A percentile compares a stretch with the other conserved stretches of the same genome.
phyloP scores from a whole-genome alignment of 2,888 invertebrate genomes.

The Caenorhabditis angaria region DNA sequence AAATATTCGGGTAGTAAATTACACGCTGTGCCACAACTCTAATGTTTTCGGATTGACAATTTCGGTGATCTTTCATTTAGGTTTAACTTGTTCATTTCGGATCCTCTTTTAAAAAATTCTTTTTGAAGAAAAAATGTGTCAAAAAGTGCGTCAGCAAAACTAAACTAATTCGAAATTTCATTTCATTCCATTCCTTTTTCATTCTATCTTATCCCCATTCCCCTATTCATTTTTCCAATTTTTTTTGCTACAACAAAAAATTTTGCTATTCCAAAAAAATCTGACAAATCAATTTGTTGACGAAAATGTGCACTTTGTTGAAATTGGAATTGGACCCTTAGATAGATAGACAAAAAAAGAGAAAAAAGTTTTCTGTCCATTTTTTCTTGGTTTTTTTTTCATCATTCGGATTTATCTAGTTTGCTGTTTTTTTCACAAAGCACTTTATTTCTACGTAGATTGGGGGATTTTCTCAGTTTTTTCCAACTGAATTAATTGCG shows the following conservation, averaged over 20 bases:
- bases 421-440: not conserved
- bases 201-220: too few species aligned
- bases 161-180: too few species aligned
- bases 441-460: not conserved
- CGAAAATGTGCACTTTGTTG: conserved; percentile 1
- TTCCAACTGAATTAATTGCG: not conserved
- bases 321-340: conserved; percentile 1
- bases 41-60: too few species aligned
- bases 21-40: too few species aligned
- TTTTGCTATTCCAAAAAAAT: not conserved
- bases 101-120: too few species aligned
- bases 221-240: not conserved
- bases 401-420: not conserved
- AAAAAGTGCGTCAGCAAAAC: too few species aligned
- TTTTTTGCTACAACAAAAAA: not conserved
- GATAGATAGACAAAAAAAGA: not conserved
- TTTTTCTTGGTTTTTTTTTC: not conserved
- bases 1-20: too few species aligned
- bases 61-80: too few species aligned
- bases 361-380: not conserved
- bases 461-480: not conserved
- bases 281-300: not conserved
- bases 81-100: too few species aligned
- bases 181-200: too few species aligned
- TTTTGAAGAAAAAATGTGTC: too few species aligned